These are phyloP conservation scores for Calephelis virginiensis DNA, from an alignment of 1,140 invertebrate species.

Conservation along the genomic window DNA sequence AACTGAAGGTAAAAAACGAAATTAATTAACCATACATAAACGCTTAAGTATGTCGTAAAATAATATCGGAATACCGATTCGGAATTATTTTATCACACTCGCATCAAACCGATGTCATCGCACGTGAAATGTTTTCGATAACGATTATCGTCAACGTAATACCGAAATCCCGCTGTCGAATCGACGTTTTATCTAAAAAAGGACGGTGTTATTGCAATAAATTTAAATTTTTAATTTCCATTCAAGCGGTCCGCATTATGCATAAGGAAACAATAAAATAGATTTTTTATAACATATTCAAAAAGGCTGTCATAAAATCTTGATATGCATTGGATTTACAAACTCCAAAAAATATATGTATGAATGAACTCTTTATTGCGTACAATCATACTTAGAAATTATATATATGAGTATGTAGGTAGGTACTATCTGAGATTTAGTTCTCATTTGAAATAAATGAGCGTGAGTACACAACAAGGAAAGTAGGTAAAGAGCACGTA, in stretches of 20 bases:
- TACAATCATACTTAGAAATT: no score
- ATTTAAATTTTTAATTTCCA: conserved; percentile 72
- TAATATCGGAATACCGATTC: conserved; percentile 30
- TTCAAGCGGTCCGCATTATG: conserved; percentile 61
- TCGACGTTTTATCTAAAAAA: conserved; percentile 62
- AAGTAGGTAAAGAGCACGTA: no score
- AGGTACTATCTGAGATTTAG: no score
- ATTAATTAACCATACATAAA: conserved; percentile 26
- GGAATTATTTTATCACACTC: conserved; percentile 30
- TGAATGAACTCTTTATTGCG: no score
- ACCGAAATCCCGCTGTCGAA: conserved; percentile 43
- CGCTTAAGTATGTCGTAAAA: conserved; percentile 33
- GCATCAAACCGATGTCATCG: conserved; percentile 45
- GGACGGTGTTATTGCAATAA: conserved; percentile 60
- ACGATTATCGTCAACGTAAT: conserved; percentile 45
- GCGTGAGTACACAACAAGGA: no score
- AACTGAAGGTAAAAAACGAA: conserved; percentile 28
- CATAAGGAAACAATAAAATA: conserved; percentile 60
- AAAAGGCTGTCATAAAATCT: conserved; percentile 37
- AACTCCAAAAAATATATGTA: no score
- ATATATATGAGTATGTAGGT: no score
- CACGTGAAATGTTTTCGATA: conserved; percentile 52
- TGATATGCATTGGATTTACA: not conserved
- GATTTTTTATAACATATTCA: conserved; percentile 54
- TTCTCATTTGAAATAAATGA: no score